These are phyloP conservation scores for Syngnathus floridae DNA, from an alignment of 2,113 vertebrate genomes.

Conservation along the genomic window DNA sequence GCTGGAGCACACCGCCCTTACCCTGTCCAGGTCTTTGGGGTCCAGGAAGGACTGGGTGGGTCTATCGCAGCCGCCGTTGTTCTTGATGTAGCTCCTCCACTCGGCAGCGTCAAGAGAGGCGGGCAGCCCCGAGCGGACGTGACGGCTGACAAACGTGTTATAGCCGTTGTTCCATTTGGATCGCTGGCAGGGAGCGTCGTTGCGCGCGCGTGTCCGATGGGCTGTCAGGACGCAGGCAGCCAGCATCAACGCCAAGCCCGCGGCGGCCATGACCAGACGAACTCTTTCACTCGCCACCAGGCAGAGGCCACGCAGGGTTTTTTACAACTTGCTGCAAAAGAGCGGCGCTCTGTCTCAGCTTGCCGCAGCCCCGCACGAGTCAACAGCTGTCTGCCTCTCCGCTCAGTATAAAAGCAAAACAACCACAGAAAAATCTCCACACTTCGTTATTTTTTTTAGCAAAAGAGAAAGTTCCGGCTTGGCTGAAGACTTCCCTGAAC, in stretches of 20 bases:
- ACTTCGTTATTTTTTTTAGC: conserved; percentile 14
- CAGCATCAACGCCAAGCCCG: conserved; percentile 14
- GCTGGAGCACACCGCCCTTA: conserved; percentile 57
- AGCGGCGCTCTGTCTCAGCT: not conserved
- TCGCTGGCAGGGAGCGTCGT: conserved; percentile 57
- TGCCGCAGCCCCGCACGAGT: not conserved
- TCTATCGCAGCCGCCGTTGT: conserved; percentile 48
- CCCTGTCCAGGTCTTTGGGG: conserved; percentile 37
- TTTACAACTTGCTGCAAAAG: not conserved
- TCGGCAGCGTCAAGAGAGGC: conserved; percentile 27
- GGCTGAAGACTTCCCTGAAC: not conserved
- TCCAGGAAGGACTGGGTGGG: conserved; percentile 73
- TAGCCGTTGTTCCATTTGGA: conserved; percentile 55
- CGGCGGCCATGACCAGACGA: conserved; percentile 33
- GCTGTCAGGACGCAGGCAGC: conserved; percentile 32
- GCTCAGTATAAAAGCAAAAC: conserved; percentile 4
- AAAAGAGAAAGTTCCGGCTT: not conserved
- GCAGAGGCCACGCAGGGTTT: not conserved
- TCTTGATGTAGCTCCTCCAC: conserved; percentile 56
- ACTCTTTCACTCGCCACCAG: not conserved
- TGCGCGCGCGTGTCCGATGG: conserved; percentile 19
- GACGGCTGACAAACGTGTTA: conserved; percentile 55
- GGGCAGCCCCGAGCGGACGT: conserved; percentile 49
- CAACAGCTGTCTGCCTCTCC: conserved; percentile 14
- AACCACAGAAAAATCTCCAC: too few species aligned